Base-by-base conservation (phyloP, 2,113 vertebrate genomes). In the Cyprinus carpio region DNA sequence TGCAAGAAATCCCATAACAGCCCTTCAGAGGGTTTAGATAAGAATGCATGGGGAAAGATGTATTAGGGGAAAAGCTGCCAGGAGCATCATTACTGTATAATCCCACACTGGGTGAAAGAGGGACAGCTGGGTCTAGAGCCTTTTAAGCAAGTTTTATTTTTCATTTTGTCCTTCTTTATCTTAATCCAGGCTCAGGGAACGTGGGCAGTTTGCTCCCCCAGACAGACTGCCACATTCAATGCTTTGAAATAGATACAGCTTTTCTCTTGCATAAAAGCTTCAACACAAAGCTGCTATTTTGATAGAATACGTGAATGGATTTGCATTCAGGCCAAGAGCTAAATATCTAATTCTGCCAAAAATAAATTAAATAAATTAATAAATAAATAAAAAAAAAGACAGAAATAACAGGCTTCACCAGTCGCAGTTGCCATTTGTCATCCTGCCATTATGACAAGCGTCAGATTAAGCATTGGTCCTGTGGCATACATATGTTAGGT, bases 91-190 rank as follows among this genome's bases (percentile, higher is more conserved):
- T 92, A 86, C 83, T 89, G 87, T 65, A 81, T 93, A 94, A 95
- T 94, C 92, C 90, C 77, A 90, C 91, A 93, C 93, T 91, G 89
- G 83, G 83, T 92, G 85, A 89, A 90, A 89, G 88, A 91, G 87
- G 82, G 92, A 94, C 94, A 94, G 93, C 93, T 92, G 93, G 91
- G 92, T 92, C 74, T 76, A 89, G 93, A 92, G 92, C 90, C 89
- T 92, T 93, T 93, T 90, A 91, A 92, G 87, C 84, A 93, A 93
- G 81, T 94, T 93, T 90, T 88, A 85, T 87, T 92, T 92, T 94
- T 92, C 87, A 93, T 93, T n/a, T 93, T 92, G 93, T 94, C 93
- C 93, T 92, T 94, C 91, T 95, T 95, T 94, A 91, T 91, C 90
- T 87, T 94, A 94, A 95, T 94, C 93, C 92, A 43, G 76, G 87